phyloP scores from a whole-genome alignment of 2,113 vertebrate genomes.

The Elgaria multicarinata region DNA sequence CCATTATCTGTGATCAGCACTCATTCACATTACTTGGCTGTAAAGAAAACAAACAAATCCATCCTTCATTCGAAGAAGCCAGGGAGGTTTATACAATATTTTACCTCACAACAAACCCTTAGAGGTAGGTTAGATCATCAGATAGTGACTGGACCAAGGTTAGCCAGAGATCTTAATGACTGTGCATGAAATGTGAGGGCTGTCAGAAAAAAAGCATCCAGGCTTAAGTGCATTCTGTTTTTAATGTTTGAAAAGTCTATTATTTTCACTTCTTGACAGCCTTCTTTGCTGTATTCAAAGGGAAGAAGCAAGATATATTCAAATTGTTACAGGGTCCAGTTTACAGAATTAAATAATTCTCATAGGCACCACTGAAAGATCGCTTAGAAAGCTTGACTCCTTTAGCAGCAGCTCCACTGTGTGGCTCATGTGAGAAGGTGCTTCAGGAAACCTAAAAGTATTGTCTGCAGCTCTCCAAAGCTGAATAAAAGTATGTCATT shows the following conservation, averaged over 20 bases:
- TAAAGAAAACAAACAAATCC: not conserved
- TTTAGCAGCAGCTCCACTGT: conserved; percentile 67
- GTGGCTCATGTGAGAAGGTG: conserved; percentile 60
- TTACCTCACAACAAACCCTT: not conserved
- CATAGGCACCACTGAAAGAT: not conserved
- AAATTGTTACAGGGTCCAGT: not conserved
- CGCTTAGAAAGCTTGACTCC: conserved; percentile 36
- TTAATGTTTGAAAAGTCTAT: not conserved
- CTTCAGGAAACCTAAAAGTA: conserved; percentile 9
- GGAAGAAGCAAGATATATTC: not conserved
- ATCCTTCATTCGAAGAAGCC: not conserved
- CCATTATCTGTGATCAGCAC: not conserved
- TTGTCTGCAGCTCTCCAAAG: not conserved
- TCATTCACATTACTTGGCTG: not conserved
- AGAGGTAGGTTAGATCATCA: not conserved
- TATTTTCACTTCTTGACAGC: not conserved
- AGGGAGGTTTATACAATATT: not conserved
- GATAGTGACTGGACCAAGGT: not conserved
- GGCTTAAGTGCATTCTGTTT: not conserved
- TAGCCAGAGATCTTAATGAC: not conserved
- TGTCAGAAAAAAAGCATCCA: not conserved
- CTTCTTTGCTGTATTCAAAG: not conserved
- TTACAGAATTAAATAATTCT: not conserved
- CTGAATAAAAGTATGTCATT: not conserved
- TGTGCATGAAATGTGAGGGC: not conserved